Evolutionary conservation across 1,140 invertebrate genomes (phyloP), one percentile per base, ranked within the genome.

Genomic region (Nautilus pompilius): DNA sequence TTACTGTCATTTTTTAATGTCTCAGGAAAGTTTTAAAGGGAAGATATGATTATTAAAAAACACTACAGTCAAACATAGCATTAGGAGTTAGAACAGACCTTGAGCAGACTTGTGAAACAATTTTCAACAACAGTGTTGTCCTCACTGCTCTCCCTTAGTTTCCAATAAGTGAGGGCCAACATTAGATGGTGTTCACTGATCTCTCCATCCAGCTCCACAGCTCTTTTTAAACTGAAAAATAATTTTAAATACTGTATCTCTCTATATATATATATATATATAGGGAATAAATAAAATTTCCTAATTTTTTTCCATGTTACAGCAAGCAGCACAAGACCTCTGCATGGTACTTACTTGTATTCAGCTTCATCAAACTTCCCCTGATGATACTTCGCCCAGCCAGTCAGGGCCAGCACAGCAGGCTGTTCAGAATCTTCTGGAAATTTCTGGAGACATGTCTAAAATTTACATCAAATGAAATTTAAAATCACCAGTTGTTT

Each of bases 91-190:
- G n/a, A 26, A 54, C 49, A 20, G 54, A 68, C 67, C 66, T 74
- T 70, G 4, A 76, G 60, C 15, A 73, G 66, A 24, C 58, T 45
- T 20, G 49, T 68, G 49, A 71, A 70, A 45, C 69, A 70, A 48
- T 69, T 64, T 51, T 75, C 61, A 29, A 59, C 56, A 10, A 33
- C 29, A 24, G 55, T 30, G 10, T 63, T 65, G 8, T 64, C 34
- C 13, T 70, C 29, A 10, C 49, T 51, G 8, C 34, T 53, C 20
- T 90, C 78, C 28, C 83, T 73, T 34, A 88, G 74, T 73, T 88
- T 79, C 86, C 88, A 90, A 74, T 90, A 86, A 58, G 89, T 82
- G 74, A 86, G 86, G 15, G 89, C 91, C 33, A 90, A 62, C 55
- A 65, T 69, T 22, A 72, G 58, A 48, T 67, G 64, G 30, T 66